phyloP scores from a whole-genome alignment of 2,888 invertebrate genomes.

The Hoplodrina ambigua region DNA sequence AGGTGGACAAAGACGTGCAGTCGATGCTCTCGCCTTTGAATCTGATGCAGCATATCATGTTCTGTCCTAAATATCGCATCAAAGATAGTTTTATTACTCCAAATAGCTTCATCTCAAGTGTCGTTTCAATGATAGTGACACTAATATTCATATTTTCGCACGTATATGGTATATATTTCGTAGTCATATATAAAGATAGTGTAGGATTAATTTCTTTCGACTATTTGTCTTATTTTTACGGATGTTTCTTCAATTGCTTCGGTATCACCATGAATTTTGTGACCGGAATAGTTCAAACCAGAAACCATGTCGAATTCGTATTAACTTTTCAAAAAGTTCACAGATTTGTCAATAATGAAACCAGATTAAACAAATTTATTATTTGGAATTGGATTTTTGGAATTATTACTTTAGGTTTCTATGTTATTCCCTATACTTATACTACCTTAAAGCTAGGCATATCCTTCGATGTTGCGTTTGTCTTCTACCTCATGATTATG shows the following conservation, averaged over 20 bases:
- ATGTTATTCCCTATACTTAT: not conserved
- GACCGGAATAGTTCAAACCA: not conserved
- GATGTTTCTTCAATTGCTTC: not conserved
- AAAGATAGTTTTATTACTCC: not conserved
- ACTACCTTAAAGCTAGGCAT: not conserved
- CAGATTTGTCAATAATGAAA: slow-evolving; percentile 14
- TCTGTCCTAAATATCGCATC: not conserved
- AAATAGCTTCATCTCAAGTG: not conserved
- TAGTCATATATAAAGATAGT: not conserved
- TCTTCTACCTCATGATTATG: not conserved
- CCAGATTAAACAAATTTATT: not conserved
- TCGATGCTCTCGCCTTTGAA: not conserved
- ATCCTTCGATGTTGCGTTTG: not conserved
- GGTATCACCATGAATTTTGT: slow-evolving; percentile 22
- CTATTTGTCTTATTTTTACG: not conserved
- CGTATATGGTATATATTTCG: not conserved
- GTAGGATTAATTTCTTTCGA: not conserved
- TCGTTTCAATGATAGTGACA: not conserved
- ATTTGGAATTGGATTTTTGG: slow-evolving; percentile 28
- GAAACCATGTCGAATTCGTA: slow-evolving; percentile 13
- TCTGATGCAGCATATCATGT: not conserved
- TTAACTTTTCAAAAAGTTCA: slow-evolving; percentile 41
- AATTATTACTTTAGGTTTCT: not conserved
- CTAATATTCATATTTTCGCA: not conserved
- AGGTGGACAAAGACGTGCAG: not conserved